phyloP scores from a whole-genome alignment of 2,888 invertebrate genomes.

The Leptothorax acervorum region DNA sequence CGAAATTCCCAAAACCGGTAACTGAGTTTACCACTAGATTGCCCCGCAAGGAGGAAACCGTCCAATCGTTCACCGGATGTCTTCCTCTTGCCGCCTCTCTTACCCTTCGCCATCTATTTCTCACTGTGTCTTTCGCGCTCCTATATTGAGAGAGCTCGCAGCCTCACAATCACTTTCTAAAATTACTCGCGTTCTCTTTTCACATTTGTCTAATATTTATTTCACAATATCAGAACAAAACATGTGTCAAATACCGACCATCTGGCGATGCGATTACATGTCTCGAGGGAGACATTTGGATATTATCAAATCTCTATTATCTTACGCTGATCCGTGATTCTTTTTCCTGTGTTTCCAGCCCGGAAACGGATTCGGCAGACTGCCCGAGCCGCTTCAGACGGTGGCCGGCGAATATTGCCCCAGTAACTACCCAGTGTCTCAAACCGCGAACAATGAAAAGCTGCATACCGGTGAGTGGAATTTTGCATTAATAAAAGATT shows the following conservation, averaged over 20 bases:
- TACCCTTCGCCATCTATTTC: constrained; percentile 57
- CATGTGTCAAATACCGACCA: not conserved
- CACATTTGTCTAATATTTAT: constrained; percentile 3
- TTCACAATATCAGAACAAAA: not conserved
- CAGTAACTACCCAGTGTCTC: constrained; percentile 71
- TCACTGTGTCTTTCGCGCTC: constrained; percentile 63
- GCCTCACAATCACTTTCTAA: constrained; percentile 42
- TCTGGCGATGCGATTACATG: not conserved
- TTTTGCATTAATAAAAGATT: not conserved
- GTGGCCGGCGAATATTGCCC: constrained; percentile 75
- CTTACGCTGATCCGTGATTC: not conserved
- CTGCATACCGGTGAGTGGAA: constrained; percentile 67
- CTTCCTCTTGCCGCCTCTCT: constrained; percentile 76
- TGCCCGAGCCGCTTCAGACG: constrained; percentile 75
- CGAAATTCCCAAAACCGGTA: constrained; percentile 83
- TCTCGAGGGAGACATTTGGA: not conserved
- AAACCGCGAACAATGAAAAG: constrained; percentile 62
- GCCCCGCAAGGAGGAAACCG: constrained; percentile 85
- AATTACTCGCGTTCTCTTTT: constrained; percentile 41
- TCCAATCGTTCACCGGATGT: constrained; percentile 85
- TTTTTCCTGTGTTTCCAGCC: constrained; percentile 71
- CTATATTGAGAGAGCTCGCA: constrained; percentile 39
- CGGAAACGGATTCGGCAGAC: constrained; percentile 75
- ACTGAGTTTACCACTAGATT: constrained; percentile 85
- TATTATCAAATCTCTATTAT: not conserved